Base-by-base conservation (phyloP, 2,797 vertebrate species). In the Helarctos malayanus region DNA sequence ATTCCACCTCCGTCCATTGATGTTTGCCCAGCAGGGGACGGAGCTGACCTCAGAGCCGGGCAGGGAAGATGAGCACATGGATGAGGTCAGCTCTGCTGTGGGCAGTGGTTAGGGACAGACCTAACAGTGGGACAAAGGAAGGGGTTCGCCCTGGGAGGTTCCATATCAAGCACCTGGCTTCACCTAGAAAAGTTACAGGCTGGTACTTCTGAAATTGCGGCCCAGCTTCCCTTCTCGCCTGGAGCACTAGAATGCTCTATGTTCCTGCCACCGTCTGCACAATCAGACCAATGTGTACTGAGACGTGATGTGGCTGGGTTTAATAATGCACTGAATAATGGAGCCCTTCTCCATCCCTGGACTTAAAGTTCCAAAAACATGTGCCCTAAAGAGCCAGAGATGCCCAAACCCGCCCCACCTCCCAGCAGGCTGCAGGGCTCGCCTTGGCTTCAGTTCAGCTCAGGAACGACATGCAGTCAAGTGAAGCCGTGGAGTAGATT, bases 21-120 rank as follows among this genome's bases (percentile, higher is more conserved):
- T 61, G 54, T 91, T 52, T 94, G 59, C 86, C 49, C 87, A 81
- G 93, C 93, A 96, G 89, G 93, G 71, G 61, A 85, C 2, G 65
- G 54, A 93, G 65, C 56, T 73, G 92, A 45, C 85, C 90, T 94
- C 82, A 13, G 61, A 91, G 92, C 7, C 57, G 16, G 73, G 47
- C 23, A 10, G 65, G 54, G 56, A 61, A 47, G 25, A 69, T 65
- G 79, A 93, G 45, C 29, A 14, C 16, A 1, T 0, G 54, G 38
- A 82, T 65, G 75, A 95, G 52, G 57, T 57, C 69, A 80, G 56
- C 35, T 76, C 84, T 87, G 1, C 54, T 65, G 35, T 21, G 8
- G 68, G 59, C 29, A 54, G 38, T n/a, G 68, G 19, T 27, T 41
- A 41, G 71, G 35, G 86, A 38, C 18, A 94, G 89, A 85, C 4